Base-by-base conservation (phyloP, 1,140 invertebrate genomes). In the Ostrea denselamellosa region DNA sequence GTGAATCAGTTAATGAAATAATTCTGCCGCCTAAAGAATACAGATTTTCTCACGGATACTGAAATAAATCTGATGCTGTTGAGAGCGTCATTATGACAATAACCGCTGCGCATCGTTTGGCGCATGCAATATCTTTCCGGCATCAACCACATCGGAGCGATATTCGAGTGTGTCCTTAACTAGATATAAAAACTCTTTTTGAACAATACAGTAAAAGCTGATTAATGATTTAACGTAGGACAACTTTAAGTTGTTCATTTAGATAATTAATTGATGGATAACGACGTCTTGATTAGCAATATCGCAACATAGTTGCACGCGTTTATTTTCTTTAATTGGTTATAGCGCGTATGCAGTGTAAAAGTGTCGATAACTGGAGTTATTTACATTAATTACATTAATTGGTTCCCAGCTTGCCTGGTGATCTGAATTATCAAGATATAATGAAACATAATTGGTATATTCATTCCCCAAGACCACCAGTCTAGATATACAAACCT, bases 1-100 rank as follows among this genome's bases (percentile, higher is more conserved):
- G 68, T 71, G 68, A 71, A 71, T 71, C 68, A 71, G 68, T 71
- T 71, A 71, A 71, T 71, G 68, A 71, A 71, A 71, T 71, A 71
- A 71, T 71, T 71, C 68, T 71, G 68, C 68, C 68, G 68, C 68
- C 68, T 71, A 71, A 71, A 71, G 22, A 71, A 25, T 71, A 25
- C 22, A 71, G 68, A 71, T 71, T 71, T 71, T 71, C 68, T 71
- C 68, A 71, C 68, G 68, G 68, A 71, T 71, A 71, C 68, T 34
- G 68, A 71, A 71, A 71, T 71, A 25, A 71, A 71, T 71, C 68
- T 71, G 14, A 34, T 12, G 8, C 68, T 71, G n/a, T 22, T 8
- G 5, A 71, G 68, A 34, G 28, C 68, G 68, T n/a, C 68, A 28
- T 71, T 25, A 28, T 71, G 68, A 71, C 68, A 71, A 71, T 25